Conservation (phyloP, 2,888 invertebrate genomes). For the Pristionchus mayeri region DNA sequence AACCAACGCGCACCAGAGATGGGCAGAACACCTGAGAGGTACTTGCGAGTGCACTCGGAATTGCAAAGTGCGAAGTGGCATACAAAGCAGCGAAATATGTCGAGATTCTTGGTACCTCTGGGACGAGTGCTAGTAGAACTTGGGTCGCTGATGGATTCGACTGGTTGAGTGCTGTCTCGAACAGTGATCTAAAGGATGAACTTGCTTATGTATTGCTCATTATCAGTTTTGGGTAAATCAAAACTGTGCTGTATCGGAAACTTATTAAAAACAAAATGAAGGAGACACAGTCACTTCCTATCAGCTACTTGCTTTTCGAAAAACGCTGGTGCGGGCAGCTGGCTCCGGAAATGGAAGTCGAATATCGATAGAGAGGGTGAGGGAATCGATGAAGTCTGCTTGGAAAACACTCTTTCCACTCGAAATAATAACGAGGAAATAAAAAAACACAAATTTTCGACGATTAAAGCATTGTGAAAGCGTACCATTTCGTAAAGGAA, state of each 20-base stretch:
- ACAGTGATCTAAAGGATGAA: not conserved
- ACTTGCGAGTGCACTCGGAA: not conserved
- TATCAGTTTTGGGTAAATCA: too few species aligned
- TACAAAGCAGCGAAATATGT: too few species aligned
- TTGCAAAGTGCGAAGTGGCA: not conserved
- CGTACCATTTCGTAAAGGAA: too few species aligned
- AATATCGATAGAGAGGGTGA: too few species aligned
- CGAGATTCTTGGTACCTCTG: not conserved
- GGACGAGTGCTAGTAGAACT: not conserved
- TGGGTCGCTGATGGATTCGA: not conserved
- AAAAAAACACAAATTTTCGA: too few species aligned
- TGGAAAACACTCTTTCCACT: too few species aligned
- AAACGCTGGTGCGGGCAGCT: not conserved
- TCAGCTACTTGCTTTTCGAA: not conserved
- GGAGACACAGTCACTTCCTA: not conserved
- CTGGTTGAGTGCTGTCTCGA: not conserved
- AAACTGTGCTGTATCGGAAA: not conserved
- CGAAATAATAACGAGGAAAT: too few species aligned
- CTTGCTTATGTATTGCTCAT: too few species aligned
- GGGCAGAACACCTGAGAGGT: not conserved
- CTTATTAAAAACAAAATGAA: too few species aligned
- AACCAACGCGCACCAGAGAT: not conserved
- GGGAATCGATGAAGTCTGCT: too few species aligned
- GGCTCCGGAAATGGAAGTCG: too few species aligned
- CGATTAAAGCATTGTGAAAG: too few species aligned